Conservation (phyloP, 2,797 vertebrate species). For the Allobates femoralis region DNA sequence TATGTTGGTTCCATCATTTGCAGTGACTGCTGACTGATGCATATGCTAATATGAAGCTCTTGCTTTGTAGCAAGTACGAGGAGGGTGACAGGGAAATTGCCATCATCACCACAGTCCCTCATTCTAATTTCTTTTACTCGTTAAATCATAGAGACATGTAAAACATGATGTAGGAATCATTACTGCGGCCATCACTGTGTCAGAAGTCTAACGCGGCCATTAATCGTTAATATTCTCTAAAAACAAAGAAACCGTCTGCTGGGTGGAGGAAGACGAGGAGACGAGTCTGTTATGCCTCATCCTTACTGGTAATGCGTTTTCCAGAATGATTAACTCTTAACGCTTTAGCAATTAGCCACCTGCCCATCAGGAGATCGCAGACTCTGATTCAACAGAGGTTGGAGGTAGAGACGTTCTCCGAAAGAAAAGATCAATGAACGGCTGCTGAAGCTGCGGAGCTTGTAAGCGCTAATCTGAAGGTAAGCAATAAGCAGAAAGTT, state of each 20-base stretch:
- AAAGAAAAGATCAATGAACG: not conserved
- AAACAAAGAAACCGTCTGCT: not conserved
- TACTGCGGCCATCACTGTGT: slow-evolving; percentile 28
- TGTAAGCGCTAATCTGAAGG: too few species aligned
- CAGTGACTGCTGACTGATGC: not conserved
- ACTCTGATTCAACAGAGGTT: not conserved
- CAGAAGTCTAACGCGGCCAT: slow-evolving; percentile 24
- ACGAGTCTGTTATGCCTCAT: not conserved
- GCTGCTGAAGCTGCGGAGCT: not conserved
- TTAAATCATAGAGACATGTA: slow-evolving; percentile 24
- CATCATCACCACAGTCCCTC: not conserved
- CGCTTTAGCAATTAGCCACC: not conserved
- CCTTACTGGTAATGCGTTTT: slow-evolving; percentile 23
- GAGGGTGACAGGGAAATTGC: not conserved
- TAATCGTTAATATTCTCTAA: slow-evolving; percentile 28
- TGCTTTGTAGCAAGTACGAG: not conserved
- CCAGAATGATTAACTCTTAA: slow-evolving; percentile 14
- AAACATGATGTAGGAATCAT: slow-evolving; percentile 35
- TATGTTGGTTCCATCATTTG: not conserved
- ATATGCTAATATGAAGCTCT: slow-evolving; percentile 13
- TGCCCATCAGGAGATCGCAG: not conserved
- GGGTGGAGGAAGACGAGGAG: not conserved
- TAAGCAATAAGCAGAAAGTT: too few species aligned
- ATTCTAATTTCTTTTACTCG: slow-evolving; percentile 32
- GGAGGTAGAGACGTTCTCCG: not conserved